A percentile compares a stretch with the other conserved stretches of the same genome.
Evolutionary conservation across 2,888 invertebrate genomes (phyloP).

Genomic region (Neocrepidodera transversa): DNA sequence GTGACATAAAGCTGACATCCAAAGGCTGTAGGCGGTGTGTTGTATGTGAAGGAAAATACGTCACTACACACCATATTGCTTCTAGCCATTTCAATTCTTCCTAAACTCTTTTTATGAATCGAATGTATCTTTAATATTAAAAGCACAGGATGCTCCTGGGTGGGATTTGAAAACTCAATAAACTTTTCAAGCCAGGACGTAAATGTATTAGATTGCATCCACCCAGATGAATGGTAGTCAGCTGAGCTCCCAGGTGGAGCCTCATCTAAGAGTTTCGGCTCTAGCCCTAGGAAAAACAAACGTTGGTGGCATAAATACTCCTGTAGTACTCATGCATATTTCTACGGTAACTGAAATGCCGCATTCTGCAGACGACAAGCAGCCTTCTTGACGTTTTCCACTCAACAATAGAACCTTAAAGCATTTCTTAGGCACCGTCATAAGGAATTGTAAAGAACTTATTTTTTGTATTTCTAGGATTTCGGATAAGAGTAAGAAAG

Average conservation of each 20-base stretch:
- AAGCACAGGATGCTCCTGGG: not conserved
- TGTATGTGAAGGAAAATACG: slow-evolving; percentile 50
- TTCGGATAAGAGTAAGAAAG: too few species aligned
- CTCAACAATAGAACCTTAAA: too few species aligned
- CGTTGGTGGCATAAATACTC: too few species aligned
- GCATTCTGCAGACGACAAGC: not conserved
- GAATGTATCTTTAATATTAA: not conserved
- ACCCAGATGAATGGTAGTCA: slow-evolving; percentile 14
- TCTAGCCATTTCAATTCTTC: not conserved
- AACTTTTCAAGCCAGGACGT: slow-evolving; percentile 20
- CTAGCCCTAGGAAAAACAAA: not conserved
- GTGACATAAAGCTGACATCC: slow-evolving; percentile 45
- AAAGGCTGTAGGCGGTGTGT: slow-evolving; percentile 47
- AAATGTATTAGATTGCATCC: slow-evolving; percentile 26
- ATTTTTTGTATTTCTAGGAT: too few species aligned
- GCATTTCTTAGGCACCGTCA: too few species aligned
- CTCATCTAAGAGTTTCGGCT: not conserved
- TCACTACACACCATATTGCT: slow-evolving; percentile 23
- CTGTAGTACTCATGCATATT: not conserved
- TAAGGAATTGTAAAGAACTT: too few species aligned
- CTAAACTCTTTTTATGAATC: not conserved
- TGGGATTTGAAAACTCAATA: not conserved
- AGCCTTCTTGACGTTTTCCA: too few species aligned
- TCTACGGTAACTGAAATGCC: not conserved
- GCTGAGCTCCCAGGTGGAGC: not conserved